Percentiles rank a stretch among this genome's conserved stretches.
Evolutionary conservation across 2,888 invertebrate species (phyloP).

Genomic region (Acronicta alni): DNA sequence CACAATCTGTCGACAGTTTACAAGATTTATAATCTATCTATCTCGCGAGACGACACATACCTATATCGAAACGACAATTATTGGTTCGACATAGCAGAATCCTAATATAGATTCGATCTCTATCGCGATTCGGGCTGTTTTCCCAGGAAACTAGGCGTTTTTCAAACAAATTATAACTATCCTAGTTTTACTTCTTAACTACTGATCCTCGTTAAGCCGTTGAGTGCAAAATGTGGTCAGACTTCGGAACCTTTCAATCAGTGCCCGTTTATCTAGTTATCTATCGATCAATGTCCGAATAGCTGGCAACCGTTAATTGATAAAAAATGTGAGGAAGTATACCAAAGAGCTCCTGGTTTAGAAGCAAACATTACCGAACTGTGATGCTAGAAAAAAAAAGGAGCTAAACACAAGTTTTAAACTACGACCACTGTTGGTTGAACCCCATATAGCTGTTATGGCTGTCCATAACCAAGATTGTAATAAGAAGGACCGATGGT

Average conservation of each 20-base stretch:
- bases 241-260: constrained; percentile 57
- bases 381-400: not conserved
- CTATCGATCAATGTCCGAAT: constrained; percentile 58
- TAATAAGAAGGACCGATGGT: no score
- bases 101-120: not conserved
- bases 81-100: no score
- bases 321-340: constrained; percentile 47
- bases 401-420: not conserved
- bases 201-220: constrained; percentile 49
- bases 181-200: constrained; percentile 35
- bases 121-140: constrained; percentile 6
- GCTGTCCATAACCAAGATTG: no score
- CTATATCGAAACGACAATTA: no score
- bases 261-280: constrained; percentile 54
- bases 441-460: no score
- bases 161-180: constrained; percentile 33
- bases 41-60: no score
- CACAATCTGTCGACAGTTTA: no score
- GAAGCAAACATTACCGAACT: constrained; percentile 6
- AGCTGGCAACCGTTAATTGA: constrained; percentile 51
- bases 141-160: constrained; percentile 30
- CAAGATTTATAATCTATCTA: no score
- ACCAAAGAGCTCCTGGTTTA: constrained; percentile 9
- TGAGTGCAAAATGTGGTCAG: constrained; percentile 60
- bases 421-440: no score